Evolutionary conservation across 2,113 vertebrate species (phyloP).

Genomic region (Bos indicus): DNA sequence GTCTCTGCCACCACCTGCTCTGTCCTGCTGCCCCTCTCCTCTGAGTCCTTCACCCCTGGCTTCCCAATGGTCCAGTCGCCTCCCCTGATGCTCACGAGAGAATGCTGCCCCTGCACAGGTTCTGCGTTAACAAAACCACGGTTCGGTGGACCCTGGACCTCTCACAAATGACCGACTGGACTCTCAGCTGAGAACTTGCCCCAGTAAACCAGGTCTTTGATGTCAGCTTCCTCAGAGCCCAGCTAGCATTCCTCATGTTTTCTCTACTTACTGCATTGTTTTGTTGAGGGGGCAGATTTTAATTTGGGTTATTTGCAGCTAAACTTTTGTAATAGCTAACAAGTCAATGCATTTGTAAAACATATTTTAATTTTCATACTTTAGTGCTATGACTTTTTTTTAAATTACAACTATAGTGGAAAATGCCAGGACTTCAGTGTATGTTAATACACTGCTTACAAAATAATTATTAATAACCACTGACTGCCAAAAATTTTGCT

Average conservation of each 20-base stretch:
- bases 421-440: neutral
- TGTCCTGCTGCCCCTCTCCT: fast-evolving
- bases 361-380: neutral
- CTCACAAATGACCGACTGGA: fast-evolving
- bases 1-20: neutral
- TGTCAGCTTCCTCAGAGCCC: fast-evolving
- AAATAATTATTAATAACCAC: neutral
- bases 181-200: no score
- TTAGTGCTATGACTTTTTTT: neutral
- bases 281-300: neutral
- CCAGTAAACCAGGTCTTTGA: fast-evolving
- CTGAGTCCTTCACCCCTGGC: neutral
- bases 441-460: neutral
- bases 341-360: neutral
- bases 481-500: neutral
- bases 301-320: neutral
- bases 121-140: no score
- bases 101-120: no score
- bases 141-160: fast-evolving
- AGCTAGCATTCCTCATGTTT: fast-evolving
- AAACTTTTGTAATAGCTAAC: neutral
- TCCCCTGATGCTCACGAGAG: fast-evolving
- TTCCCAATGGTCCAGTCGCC: fast-evolving
- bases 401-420: neutral
- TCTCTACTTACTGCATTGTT: neutral